These are phyloP conservation scores for Montipora cactus DNA, from an alignment of 64 coral and sea anemone genomes.

Conservation along the genomic window DNA sequence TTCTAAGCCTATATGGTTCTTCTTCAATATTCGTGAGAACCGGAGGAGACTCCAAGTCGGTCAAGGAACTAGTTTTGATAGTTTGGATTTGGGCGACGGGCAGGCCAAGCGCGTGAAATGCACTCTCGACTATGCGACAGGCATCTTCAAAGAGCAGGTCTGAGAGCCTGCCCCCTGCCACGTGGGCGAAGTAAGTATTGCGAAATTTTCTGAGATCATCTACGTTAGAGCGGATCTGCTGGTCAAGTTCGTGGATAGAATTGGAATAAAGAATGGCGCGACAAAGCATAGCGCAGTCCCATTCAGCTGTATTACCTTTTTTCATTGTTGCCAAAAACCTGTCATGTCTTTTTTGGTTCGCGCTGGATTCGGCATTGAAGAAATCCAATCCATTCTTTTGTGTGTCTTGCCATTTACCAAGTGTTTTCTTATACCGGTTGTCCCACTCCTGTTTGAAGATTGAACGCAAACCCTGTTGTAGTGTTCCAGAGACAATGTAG, in stretches of 20 bases:
- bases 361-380: not conserved
- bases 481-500: not conserved
- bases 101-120: not conserved
- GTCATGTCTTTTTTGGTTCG: not conserved
- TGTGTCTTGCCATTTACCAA: constrained; percentile 33
- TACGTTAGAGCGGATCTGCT: not conserved
- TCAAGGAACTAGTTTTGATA: not conserved
- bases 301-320: constrained; percentile 17
- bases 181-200: not conserved
- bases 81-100: not conserved
- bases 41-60: not conserved
- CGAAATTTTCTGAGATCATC: not conserved
- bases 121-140: not conserved
- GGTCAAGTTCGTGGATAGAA: not conserved
- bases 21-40: not conserved
- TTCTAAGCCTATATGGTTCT: not conserved
- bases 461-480: not conserved
- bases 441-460: constrained; percentile 51
- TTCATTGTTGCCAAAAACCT: not conserved
- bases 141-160: not conserved
- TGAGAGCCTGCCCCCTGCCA: not conserved
- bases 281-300: constrained; percentile 21
- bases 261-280: not conserved
- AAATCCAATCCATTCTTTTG: not conserved
- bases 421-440: not conserved